Conservation (phyloP, 2,113 vertebrate species). For the Mystacornis crossleyi region DNA sequence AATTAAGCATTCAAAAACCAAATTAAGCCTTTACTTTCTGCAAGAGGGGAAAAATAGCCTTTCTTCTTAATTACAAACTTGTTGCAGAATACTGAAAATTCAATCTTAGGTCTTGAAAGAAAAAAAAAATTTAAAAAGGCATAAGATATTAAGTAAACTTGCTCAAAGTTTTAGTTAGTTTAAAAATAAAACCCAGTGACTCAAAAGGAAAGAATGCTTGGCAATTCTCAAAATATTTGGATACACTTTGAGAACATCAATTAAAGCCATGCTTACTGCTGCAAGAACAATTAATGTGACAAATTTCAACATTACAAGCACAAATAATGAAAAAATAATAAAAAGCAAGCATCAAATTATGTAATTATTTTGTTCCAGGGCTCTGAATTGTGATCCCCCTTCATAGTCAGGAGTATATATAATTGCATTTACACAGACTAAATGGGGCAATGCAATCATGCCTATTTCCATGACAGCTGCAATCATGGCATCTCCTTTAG, state of each 20-base stretch:
- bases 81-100: neutral
- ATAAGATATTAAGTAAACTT: neutral
- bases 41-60: neutral
- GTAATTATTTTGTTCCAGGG: conserved; percentile 7
- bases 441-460: neutral
- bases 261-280: neutral
- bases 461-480: neutral
- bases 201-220: neutral
- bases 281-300: neutral
- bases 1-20: neutral
- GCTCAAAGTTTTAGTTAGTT: neutral
- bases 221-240: neutral
- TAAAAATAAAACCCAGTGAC: neutral
- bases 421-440: conserved; percentile 15
- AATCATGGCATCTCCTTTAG: neutral
- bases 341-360: neutral
- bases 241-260: neutral
- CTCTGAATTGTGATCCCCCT: neutral
- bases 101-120: neutral
- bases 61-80: neutral
- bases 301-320: neutral
- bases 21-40: neutral
- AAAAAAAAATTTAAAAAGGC: neutral
- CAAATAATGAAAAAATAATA: neutral
- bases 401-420: neutral